phyloP scores from a whole-genome alignment of 2,797 vertebrate genomes.

The Choloepus didactylus region DNA sequence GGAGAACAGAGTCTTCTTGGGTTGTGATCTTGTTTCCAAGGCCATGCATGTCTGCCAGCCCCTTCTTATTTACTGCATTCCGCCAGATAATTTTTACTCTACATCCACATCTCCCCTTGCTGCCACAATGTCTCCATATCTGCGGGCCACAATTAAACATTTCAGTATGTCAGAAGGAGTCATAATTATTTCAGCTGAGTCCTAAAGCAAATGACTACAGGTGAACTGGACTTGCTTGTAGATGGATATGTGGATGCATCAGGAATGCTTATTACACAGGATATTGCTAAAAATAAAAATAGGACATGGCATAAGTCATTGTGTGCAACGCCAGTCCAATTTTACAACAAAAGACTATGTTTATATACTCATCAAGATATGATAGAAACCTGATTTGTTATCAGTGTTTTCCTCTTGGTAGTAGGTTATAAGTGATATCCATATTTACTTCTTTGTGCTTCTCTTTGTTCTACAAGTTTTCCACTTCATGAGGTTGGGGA shows the following conservation, averaged over 20 bases:
- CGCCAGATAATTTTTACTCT: neutral
- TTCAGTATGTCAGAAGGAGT: neutral
- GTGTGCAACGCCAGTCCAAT: neutral
- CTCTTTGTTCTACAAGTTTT: neutral
- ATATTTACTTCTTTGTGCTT: neutral
- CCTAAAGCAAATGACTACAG: neutral
- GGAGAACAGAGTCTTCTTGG: neutral
- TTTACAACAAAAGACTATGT: neutral
- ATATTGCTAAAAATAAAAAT: neutral
- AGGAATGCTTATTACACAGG: neutral
- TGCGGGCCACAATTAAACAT: neutral
- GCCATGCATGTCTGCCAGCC: rapidly evolving
- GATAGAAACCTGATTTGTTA: neutral
- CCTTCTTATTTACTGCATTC: neutral
- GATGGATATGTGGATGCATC: too few species aligned
- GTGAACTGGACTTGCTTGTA: neutral
- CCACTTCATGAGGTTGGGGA: neutral
- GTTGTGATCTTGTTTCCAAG: neutral
- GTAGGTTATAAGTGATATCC: neutral
- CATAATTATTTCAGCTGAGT: neutral
- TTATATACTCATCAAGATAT: neutral
- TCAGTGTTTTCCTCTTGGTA: neutral
- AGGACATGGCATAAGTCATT: neutral
- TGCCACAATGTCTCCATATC: neutral
- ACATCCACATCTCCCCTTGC: neutral